Percentiles rank a stretch among this genome's conserved stretches.
Conservation (phyloP, 2,797 vertebrate species). For the Lepus oiostolus region DNA sequence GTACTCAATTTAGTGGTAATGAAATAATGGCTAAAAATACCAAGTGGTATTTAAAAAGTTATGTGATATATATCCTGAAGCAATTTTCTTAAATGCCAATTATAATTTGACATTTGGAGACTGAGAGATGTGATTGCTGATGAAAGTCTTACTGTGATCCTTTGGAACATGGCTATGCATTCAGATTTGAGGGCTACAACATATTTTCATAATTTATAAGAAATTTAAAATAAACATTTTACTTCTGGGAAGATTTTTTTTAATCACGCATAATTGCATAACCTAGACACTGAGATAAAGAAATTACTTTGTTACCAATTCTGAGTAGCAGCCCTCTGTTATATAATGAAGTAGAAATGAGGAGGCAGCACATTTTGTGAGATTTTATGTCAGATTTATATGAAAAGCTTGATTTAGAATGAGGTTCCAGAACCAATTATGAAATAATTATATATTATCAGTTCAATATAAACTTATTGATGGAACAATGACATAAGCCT, state of each 20-base stretch:
- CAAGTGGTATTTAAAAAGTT: conserved; percentile 79
- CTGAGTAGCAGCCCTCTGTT: background rate
- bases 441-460: conserved; percentile 32
- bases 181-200: conserved; percentile 58
- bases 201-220: conserved; percentile 11
- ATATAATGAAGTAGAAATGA: background rate
- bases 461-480: background rate
- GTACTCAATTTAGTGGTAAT: conserved; percentile 84
- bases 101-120: conserved; percentile 80
- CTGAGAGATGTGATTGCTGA: conserved; percentile 73
- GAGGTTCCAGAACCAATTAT: conserved; percentile 14
- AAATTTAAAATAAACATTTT: conserved; percentile 19
- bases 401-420: conserved; percentile 37
- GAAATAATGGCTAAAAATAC: conserved; percentile 87
- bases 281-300: conserved; percentile 27
- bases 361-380: background rate
- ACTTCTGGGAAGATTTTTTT: background rate
- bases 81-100: conserved; percentile 85
- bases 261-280: background rate
- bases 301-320: background rate
- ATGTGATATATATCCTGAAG: conserved; percentile 82
- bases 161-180: conserved; percentile 65
- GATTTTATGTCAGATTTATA: conserved; percentile 34
- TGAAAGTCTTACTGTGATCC: conserved; percentile 71
- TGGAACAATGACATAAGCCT: too few relatives aligned